Percentiles rank a stretch among this genome's conserved stretches.
Conservation (phyloP, 2,113 vertebrate genomes). For the Chaenocephalus aceratus region DNA sequence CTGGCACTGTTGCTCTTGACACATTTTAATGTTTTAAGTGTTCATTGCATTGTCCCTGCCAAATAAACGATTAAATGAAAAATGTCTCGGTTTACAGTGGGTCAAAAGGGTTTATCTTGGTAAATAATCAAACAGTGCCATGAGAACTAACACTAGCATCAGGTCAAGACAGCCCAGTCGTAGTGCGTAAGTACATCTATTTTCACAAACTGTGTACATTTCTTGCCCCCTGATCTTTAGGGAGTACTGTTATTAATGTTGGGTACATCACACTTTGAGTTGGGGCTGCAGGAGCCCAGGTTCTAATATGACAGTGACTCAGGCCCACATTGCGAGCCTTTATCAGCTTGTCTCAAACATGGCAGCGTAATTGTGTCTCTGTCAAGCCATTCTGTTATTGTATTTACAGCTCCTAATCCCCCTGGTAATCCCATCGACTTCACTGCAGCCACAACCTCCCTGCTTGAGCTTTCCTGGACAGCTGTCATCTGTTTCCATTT, state of each 20-base stretch:
- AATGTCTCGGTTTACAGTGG: background rate
- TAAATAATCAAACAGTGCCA: background rate
- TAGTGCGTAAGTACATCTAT: background rate
- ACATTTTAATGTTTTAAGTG: no score
- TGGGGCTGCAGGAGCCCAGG: slow-evolving; percentile 27
- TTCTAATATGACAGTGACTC: slow-evolving; percentile 31
- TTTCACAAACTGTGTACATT: background rate
- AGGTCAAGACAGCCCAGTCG: background rate
- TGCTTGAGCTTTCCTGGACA: slow-evolving; percentile 62
- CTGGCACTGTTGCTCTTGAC: no score
- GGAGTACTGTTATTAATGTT: background rate
- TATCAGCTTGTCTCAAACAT: slow-evolving; percentile 72
- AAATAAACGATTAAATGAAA: no score
- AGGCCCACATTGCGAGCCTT: slow-evolving; percentile 40
- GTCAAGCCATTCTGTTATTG: slow-evolving; percentile 77
- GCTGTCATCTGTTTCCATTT: slow-evolving; percentile 63
- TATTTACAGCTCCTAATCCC: slow-evolving; percentile 80
- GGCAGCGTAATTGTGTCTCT: slow-evolving; percentile 72
- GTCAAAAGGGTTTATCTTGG: background rate
- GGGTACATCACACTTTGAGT: slow-evolving; percentile 22
- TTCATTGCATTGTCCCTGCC: no score
- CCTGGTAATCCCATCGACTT: slow-evolving; percentile 78
- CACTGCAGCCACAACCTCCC: slow-evolving; percentile 56
- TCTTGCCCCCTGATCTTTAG: background rate
- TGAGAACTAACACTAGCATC: background rate